Base-by-base conservation (phyloP, 2,797 vertebrate genomes). In the Microhierax caerulescens region DNA sequence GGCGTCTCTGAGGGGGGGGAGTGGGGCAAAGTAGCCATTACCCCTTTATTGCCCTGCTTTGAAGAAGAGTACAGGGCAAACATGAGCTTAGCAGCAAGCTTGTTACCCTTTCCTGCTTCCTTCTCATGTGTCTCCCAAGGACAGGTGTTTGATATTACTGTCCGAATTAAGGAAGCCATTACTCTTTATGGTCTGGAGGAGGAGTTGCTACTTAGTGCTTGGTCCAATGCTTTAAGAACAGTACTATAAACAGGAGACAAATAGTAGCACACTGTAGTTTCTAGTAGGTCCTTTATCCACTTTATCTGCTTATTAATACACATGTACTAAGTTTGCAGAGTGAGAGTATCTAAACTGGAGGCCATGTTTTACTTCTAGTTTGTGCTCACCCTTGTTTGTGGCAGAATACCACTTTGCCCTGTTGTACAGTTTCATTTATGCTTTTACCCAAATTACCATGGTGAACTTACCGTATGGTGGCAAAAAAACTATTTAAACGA, bases 71-170 rank as follows among this genome's bases (percentile, higher is more conserved):
- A 64, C 36, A 59, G 47, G 83, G 48, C 74, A 97, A 94, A 94
- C 37, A 1, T 92, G 90, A 96, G 74, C 95, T 96, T 88, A 75
- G 94, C 90, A 97, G 96, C 89, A 90, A 73, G 76, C 77, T 50
- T 72, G 23, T 47, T 74, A 28, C 1, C 80, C 64, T 64, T 70
- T 88, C 85, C 84, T 83, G 77, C 28, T 45, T 86, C 77, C 83
- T 88, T 53, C 30, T 56, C 9, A 1, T 4, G 36, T 78, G 51
- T 89, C 78, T 80, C 83, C 86, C 51, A 73, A 76, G 70, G 76
- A 73, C 51, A 36, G 20, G 13, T 36, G 64, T 84, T 81, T 47
- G 34, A 65, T 48, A 43, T 87, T 77, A 85, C 61, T 28, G 53
- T 60, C 41, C 10, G 32, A 85, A 60, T 91, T 69, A 79, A 69